Evolutionary conservation across 2,797 vertebrate genomes (phyloP).

Genomic region (Mus spretus): DNA sequence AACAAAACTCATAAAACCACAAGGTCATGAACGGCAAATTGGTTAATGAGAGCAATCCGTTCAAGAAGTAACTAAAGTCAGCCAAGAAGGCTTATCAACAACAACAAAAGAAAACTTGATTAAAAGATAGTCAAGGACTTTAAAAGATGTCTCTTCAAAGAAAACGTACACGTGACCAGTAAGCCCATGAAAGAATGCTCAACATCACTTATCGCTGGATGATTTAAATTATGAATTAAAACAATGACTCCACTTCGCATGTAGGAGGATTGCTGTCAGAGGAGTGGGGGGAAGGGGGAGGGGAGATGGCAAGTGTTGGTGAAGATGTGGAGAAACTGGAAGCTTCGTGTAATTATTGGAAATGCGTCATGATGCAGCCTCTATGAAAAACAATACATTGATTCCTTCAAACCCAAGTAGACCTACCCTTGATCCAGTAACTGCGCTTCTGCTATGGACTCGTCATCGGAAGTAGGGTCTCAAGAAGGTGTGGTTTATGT

Average conservation of each 20-base stretch:
- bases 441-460: not conserved
- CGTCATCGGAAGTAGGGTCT: not conserved
- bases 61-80: conserved; percentile 54
- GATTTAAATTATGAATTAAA: conserved; percentile 31
- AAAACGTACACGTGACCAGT: not conserved
- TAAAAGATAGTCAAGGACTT: conserved; percentile 52
- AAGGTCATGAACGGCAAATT: conserved; percentile 20
- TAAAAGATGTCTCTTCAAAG: conserved; percentile 36
- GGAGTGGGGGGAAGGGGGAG: not conserved
- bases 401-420: not conserved
- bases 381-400: not conserved
- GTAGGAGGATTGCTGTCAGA: not conserved
- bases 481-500: not conserved
- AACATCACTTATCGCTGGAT: not conserved
- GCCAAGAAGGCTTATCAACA: conserved; percentile 36
- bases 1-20: conserved; percentile 43
- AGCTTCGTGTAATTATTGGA: not conserved
- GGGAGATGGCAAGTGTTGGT: not conserved
- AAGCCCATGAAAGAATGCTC: not conserved
- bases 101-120: not conserved
- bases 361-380: not conserved
- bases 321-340: not conserved
- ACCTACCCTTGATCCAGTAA: not conserved
- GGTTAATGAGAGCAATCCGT: not conserved
- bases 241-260: not conserved